Percentiles rank a stretch among this genome's conserved stretches.
Conservation (phyloP, 2,888 invertebrate genomes). For the Eledone cirrhosa region DNA sequence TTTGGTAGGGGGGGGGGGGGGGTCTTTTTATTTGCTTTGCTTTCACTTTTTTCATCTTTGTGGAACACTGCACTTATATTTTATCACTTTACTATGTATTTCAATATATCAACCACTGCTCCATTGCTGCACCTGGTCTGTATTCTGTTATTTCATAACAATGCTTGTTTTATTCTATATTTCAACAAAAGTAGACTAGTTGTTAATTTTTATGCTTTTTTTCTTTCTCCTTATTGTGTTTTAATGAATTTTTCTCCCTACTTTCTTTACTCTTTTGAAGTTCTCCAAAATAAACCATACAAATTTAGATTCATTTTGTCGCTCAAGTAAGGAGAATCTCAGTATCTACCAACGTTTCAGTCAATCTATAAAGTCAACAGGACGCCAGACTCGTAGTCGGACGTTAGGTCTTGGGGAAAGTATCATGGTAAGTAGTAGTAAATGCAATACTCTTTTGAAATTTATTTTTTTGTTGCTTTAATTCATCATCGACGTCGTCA, state of each 20-base stretch:
- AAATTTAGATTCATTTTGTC: background rate
- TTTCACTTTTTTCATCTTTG: background rate
- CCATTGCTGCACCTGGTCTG: background rate
- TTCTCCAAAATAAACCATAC: background rate
- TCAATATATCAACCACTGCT: background rate
- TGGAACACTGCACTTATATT: too few species aligned
- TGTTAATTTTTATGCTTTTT: too few species aligned
- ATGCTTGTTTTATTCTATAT: too few species aligned
- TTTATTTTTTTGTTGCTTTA: too few species aligned
- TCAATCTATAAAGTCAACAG: constrained; percentile 7
- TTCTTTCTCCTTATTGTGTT: too few species aligned
- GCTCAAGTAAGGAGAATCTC: constrained; percentile 12
- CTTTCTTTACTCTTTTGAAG: background rate
- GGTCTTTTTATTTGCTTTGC: background rate
- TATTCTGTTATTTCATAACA: background rate
- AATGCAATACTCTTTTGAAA: too few species aligned
- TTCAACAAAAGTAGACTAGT: too few species aligned
- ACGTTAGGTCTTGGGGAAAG: background rate
- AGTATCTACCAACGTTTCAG: constrained; percentile 22
- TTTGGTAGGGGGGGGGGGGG: background rate
- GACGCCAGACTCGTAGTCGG: background rate
- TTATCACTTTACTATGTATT: too few species aligned
- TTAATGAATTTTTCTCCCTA: too few species aligned
- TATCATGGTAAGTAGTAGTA: constrained; percentile 9
- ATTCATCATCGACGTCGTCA: too few species aligned